Evolutionary conservation across 2,113 vertebrate genomes (phyloP).

Genomic region (Oceanodroma tethys): DNA sequence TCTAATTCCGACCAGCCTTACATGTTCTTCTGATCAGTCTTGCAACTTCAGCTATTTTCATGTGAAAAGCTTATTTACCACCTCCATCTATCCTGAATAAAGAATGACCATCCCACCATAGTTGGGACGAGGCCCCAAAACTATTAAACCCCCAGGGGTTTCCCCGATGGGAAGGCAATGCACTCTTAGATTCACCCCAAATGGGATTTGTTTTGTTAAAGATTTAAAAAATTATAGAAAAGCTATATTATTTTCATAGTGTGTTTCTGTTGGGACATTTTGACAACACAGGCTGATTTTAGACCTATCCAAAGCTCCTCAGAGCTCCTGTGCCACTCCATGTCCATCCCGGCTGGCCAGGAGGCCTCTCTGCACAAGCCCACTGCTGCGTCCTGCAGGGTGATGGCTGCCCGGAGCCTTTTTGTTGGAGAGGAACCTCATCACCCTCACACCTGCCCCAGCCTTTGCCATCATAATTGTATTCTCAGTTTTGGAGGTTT

Average conservation of each 20-base stretch:
- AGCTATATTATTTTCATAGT: not conserved
- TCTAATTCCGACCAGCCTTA: not conserved
- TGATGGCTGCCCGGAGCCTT: not conserved
- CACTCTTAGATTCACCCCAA: not conserved
- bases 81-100: not conserved
- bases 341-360: not conserved
- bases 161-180: fast-evolving
- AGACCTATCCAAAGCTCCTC: not conserved
- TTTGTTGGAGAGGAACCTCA: not conserved
- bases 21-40: not conserved
- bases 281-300: not conserved
- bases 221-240: not conserved
- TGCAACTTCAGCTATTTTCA: not conserved
- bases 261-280: not conserved
- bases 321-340: not conserved
- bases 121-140: not conserved
- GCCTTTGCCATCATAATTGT: not conserved
- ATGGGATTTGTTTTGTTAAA: not conserved
- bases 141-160: fast-evolving
- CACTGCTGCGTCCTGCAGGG: not conserved
- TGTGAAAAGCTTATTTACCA: not conserved
- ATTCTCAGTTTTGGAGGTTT: not conserved
- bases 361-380: not conserved
- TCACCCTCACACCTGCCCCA: not conserved
- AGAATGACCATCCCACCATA: not conserved